A percentile compares a stretch with the other conserved stretches of the same genome.
Conservation (phyloP, 2,888 invertebrate species). For the Nemapogon koenigi region DNA sequence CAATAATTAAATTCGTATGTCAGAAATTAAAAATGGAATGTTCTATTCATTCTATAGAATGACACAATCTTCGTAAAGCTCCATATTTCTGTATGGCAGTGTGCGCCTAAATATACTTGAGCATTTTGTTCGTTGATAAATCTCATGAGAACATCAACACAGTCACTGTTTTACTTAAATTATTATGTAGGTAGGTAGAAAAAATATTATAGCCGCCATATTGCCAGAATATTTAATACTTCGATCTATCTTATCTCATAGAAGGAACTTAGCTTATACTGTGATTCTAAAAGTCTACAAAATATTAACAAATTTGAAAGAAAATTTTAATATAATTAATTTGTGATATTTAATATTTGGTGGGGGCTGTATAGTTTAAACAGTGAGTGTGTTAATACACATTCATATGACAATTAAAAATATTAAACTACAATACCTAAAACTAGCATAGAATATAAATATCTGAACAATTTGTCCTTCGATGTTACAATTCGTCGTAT, state of each 20-base stretch:
- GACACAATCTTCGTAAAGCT: constrained; percentile 1
- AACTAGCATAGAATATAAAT: too few relatives aligned
- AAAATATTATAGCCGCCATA: too few relatives aligned
- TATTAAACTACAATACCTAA: constrained; percentile 45
- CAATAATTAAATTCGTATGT: neutral
- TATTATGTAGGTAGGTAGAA: too few relatives aligned
- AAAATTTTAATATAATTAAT: constrained; percentile 4
- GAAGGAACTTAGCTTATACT: too few relatives aligned
- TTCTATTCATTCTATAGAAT: too few relatives aligned
- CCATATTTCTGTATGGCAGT: constrained; percentile 30
- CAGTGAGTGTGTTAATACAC: constrained; percentile 65
- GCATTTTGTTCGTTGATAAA: constrained; percentile 50
- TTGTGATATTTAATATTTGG: constrained; percentile 33
- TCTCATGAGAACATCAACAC: constrained; percentile 52
- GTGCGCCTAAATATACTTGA: constrained; percentile 55
- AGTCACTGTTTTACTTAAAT: constrained; percentile 48
- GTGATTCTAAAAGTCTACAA: neutral
- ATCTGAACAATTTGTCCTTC: too few relatives aligned
- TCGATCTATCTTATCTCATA: too few relatives aligned
- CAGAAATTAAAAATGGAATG: constrained; percentile 10
- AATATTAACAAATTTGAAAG: neutral
- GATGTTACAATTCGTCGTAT: too few relatives aligned
- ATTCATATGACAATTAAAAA: constrained; percentile 30
- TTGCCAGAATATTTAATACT: too few relatives aligned
- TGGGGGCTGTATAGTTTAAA: constrained; percentile 49